phyloP scores from a whole-genome alignment of 1,140 invertebrate species.

The Sycophila sp. region DNA sequence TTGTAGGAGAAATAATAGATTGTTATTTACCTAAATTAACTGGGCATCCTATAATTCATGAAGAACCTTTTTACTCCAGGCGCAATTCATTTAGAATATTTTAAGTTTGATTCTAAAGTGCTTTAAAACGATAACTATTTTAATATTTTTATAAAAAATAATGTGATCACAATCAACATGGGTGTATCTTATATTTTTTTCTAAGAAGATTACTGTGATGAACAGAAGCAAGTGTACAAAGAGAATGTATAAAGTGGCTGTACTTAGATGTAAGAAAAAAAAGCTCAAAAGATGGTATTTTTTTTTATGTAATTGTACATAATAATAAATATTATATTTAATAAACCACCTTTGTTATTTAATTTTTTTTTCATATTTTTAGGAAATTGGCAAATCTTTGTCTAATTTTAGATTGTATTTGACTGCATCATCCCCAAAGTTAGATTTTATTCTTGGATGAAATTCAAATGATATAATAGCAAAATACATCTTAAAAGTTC shows the following conservation, averaged over 20 bases:
- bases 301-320: constrained; percentile 15
- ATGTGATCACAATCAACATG: too few species aligned
- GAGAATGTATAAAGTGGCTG: background rate
- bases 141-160: background rate
- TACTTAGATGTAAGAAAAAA: background rate
- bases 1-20: constrained; percentile 69
- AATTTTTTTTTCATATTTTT: too few species aligned
- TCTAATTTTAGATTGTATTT: too few species aligned
- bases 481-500: too few species aligned
- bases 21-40: constrained; percentile 55
- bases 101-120: too few species aligned
- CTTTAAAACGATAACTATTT: too few species aligned
- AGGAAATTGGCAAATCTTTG: too few species aligned
- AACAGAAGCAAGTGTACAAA: background rate
- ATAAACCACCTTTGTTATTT: background rate
- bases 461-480: too few species aligned
- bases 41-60: constrained; percentile 60
- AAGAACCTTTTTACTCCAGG: constrained; percentile 60
- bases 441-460: background rate
- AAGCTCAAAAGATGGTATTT: constrained; percentile 11
- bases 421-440: background rate
- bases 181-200: too few species aligned
- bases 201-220: too few species aligned
- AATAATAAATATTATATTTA: background rate
- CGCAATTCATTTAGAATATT: constrained; percentile 40